phyloP scores from a whole-genome alignment of 92 coral and sea anemone genomes.

The Nematostella vectensis region DNA sequence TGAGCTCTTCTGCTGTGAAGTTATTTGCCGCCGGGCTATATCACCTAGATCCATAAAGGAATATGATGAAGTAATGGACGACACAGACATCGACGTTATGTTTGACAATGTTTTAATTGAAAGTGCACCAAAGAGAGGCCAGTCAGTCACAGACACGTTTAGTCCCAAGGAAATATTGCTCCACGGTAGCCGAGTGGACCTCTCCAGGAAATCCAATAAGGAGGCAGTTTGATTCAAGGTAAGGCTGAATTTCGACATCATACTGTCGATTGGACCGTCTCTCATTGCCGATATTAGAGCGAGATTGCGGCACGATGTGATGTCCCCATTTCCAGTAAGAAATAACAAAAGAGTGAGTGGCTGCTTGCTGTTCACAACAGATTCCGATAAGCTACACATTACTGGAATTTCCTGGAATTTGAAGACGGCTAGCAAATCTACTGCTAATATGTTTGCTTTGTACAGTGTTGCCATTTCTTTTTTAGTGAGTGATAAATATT shows the following conservation, averaged over 20 bases:
- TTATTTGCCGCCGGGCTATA: constrained; percentile 10
- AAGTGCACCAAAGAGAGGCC: constrained; percentile 52
- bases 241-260: constrained; percentile 36
- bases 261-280: constrained; percentile 8
- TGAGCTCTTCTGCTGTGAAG: background rate
- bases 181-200: constrained; percentile 32
- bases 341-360: constrained; percentile 23
- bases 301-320: constrained; percentile 35
- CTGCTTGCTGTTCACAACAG: constrained; percentile 2
- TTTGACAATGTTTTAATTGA: constrained; percentile 14
- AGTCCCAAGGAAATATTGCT: constrained; percentile 57
- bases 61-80: constrained; percentile 3
- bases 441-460: constrained; percentile 14
- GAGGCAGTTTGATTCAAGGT: constrained; percentile 22
- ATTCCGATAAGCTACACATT: constrained; percentile 21
- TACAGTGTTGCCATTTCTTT: constrained; percentile 31
- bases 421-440: constrained; percentile 37
- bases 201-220: constrained; percentile 32
- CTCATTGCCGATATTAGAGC: constrained; percentile 41
- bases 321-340: constrained; percentile 31
- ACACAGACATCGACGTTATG: constrained; percentile 6
- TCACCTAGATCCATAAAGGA: constrained; percentile 21
- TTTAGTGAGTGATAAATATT: constrained; percentile 19
- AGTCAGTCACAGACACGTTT: constrained; percentile 24
- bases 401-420: constrained; percentile 40